A percentile compares a stretch with the other conserved stretches of the same genome.
Evolutionary conservation across 2,113 vertebrate species (phyloP).

Genomic region (Azemiops feae): DNA sequence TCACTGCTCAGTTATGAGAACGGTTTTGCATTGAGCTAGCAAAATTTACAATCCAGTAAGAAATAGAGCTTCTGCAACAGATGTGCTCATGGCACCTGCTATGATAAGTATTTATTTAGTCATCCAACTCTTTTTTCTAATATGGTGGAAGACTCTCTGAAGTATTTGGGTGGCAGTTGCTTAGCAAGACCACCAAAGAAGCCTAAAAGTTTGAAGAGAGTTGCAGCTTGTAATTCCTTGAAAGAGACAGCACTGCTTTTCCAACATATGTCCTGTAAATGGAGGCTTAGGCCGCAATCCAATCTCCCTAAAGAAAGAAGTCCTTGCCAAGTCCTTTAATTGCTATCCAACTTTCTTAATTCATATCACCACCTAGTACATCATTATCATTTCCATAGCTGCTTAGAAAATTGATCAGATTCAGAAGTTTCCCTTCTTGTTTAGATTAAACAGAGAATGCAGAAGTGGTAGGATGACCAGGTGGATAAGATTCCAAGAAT

Average conservation of each 20-base stretch:
- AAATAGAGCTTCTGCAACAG: conserved; percentile 5
- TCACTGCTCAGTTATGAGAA: conserved; percentile 7
- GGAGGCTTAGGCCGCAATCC: conserved; percentile 1
- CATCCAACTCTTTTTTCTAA: conserved; percentile 40
- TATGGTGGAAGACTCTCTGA: conserved; percentile 45
- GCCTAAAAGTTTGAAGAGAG: conserved; percentile 37
- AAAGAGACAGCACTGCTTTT: conserved; percentile 46
- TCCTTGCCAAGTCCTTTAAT: conserved; percentile 19
- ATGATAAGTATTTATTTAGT: conserved; percentile 31
- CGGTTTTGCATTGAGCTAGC: background rate
- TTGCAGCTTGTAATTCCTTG: background rate
- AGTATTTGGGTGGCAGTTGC: conserved; percentile 42
- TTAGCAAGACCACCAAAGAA: conserved; percentile 51
- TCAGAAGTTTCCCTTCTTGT: conserved; percentile 37
- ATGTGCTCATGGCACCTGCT: conserved; percentile 31
- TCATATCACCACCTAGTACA: conserved; percentile 37
- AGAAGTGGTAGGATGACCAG: background rate
- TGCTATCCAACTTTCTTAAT: conserved; percentile 37
- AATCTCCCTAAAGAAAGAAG: background rate
- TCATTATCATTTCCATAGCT: conserved; percentile 42
- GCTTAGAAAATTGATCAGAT: conserved; percentile 38
- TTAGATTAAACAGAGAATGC: background rate
- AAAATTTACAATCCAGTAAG: conserved; percentile 24
- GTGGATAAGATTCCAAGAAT: conserved; percentile 51
- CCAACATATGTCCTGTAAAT: conserved; percentile 38